These are phyloP conservation scores for Poliocrania exsul DNA, from an alignment of 2,797 vertebrate species.

Conservation along the genomic window DNA sequence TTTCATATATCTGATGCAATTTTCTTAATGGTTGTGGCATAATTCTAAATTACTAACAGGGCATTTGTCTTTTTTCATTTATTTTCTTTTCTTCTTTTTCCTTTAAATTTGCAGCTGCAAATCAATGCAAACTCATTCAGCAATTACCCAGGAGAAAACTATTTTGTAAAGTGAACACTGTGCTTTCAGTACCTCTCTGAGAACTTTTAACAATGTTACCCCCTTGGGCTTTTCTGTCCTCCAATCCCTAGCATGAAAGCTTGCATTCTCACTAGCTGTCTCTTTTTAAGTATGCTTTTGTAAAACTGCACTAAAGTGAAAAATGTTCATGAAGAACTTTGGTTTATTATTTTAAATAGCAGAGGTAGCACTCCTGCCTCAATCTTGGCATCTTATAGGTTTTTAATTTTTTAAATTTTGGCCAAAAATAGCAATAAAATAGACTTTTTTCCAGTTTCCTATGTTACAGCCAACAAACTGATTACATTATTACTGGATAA, in stretches of 20 bases:
- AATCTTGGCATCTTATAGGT: not conserved
- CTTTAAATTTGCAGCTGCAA: slow-evolving; percentile 31
- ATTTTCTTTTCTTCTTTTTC: not conserved
- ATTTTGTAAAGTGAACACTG: slow-evolving; percentile 44
- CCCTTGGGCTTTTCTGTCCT: slow-evolving; percentile 49
- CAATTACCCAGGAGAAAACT: slow-evolving; percentile 38
- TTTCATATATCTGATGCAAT: not conserved
- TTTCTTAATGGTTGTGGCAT: not conserved
- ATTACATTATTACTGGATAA: slow-evolving; percentile 66
- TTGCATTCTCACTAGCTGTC: slow-evolving; percentile 28
- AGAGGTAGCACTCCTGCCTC: not conserved
- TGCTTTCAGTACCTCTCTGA: slow-evolving; percentile 37
- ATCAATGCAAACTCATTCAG: slow-evolving; percentile 35
- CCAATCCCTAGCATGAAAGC: slow-evolving; percentile 23
- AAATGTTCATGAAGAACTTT: not conserved
- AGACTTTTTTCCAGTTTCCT: slow-evolving; percentile 12
- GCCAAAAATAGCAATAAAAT: slow-evolving; percentile 29
- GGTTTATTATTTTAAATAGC: slow-evolving; percentile 22
- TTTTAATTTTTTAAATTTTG: not conserved
- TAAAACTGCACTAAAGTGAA: slow-evolving; percentile 38
- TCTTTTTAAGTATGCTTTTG: slow-evolving; percentile 43
- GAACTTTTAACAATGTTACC: slow-evolving; percentile 54
- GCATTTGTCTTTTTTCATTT: slow-evolving; percentile 5
- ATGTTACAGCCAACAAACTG: slow-evolving; percentile 33
- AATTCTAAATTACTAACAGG: slow-evolving; percentile 14